Evolutionary conservation across 2,797 vertebrate species (phyloP).

Genomic region (Crossoptilon crossoptilon): DNA sequence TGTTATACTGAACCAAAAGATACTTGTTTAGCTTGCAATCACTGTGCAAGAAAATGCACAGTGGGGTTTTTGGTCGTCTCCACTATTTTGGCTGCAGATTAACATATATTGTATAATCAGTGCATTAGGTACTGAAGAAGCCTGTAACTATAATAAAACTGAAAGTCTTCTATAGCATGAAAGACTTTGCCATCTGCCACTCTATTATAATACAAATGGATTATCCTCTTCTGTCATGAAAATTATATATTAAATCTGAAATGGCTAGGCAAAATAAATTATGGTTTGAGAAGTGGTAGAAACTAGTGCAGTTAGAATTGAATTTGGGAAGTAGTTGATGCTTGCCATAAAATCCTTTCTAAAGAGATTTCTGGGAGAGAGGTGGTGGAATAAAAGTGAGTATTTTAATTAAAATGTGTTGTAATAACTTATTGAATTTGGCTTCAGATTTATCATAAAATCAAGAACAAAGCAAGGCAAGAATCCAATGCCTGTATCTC

Average conservation of each 20-base stretch:
- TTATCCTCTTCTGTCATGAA: conserved; percentile 49
- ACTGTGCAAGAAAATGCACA: not conserved
- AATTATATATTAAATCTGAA: conserved; percentile 56
- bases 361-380: conserved; percentile 17
- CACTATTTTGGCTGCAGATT: not conserved
- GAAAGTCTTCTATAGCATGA: conserved; percentile 6
- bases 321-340: conserved; percentile 16
- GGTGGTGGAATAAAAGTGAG: not conserved
- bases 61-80: accelerated
- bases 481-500: conserved; percentile 12
- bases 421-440: conserved; percentile 39
- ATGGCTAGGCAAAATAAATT: conserved; percentile 34
- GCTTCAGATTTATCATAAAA: conserved; percentile 10
- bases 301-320: conserved; percentile 21
- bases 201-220: conserved; percentile 48
- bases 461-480: not conserved
- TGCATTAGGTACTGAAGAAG: conserved; percentile 22
- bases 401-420: conserved; percentile 46
- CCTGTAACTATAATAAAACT: conserved; percentile 29
- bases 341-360: conserved; percentile 28
- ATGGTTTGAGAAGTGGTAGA: not conserved
- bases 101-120: not conserved
- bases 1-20: not conserved
- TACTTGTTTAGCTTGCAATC: not conserved
- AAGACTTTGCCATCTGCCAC: conserved; percentile 63